Base-by-base conservation (phyloP, 2,888 invertebrate species). In the Cheilosia scutellata region DNA sequence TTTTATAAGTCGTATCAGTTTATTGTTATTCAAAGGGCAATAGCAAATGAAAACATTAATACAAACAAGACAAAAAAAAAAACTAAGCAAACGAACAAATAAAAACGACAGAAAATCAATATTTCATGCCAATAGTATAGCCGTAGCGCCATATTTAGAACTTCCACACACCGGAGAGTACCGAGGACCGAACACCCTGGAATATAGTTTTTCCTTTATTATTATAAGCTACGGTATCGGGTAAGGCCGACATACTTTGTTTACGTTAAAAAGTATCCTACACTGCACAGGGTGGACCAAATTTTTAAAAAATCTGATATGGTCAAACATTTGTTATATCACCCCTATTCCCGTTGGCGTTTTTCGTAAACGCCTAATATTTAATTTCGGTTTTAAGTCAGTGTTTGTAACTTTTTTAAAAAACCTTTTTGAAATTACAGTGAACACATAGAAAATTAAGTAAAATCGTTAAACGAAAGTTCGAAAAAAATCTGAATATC, bases 91-190 rank as follows among this genome's bases (percentile, higher is more conserved):
- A 37, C 9, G 7, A 6, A 44, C 4, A 37, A 11, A 37, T 11
- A 44, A 29, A 63, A 31, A 31, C 20, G 63, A 63, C 33, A 49
- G 31, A 63, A 63, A 63, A 49, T 63, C 63, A 33, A 63, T 63
- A 49, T 44, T 63, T 49, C 47, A 37, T 16, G 44, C 9, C 27
- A 29, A 44, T 16, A 11, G 37, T 11, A 20, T 2, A 20, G 20
- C 20, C 20, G 37, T 37, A 37, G 37, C 37, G 62, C 29, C 42
- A 16, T 62, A 44, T 25, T 63, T 49, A 11, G 20, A 20, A 49
- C 16, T 5, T 47, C 16, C 5, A 47, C 16, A 20, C 29, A 58
- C 37, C 27, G 20, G 40, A 33, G 2, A 42, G 60, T 7, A 4
- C 11, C 4, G 4, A 11, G 11, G 20, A 1, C 11, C 4, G 1